Conservation (phyloP, 1,140 invertebrate species). For the Aethina tumida region DNA sequence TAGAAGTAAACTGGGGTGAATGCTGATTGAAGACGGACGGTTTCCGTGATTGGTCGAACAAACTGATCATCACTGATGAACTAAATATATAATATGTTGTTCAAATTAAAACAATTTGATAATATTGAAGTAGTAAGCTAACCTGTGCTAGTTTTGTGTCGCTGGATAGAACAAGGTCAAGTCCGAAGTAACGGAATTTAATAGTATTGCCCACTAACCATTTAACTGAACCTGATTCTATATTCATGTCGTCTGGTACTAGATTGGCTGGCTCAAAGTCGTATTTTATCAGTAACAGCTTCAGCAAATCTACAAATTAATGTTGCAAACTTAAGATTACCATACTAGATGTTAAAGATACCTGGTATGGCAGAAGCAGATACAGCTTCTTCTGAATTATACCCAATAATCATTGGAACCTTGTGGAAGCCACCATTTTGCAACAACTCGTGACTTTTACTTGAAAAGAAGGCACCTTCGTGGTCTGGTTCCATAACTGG, state of each 20-base stretch:
- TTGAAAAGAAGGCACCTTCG: slow-evolving; percentile 19
- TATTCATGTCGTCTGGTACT: slow-evolving; percentile 13
- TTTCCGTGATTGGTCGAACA: slow-evolving; percentile 20
- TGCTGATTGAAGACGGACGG: slow-evolving; percentile 16
- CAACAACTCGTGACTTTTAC: slow-evolving; percentile 19
- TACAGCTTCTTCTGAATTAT: slow-evolving; percentile 22
- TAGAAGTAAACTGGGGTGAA: slow-evolving; percentile 14
- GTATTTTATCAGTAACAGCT: slow-evolving; percentile 10
- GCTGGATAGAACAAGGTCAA: neutral
- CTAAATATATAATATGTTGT: slow-evolving; percentile 9
- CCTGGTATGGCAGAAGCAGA: neutral
- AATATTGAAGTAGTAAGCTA: neutral
- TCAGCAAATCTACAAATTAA: slow-evolving; percentile 11
- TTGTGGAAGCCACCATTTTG: slow-evolving; percentile 18
- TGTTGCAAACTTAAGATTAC: neutral
- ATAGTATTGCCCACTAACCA: slow-evolving; percentile 6
- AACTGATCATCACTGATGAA: slow-evolving; percentile 11
- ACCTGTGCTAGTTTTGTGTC: neutral
- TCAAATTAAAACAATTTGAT: neutral
- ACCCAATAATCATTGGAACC: slow-evolving; percentile 25
- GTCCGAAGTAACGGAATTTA: slow-evolving; percentile 8
- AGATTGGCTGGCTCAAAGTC: slow-evolving; percentile 12
- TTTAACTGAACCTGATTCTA: slow-evolving; percentile 8
- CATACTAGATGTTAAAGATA: neutral
- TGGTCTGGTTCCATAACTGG: slow-evolving; percentile 22